Evolutionary conservation across 2,113 vertebrate genomes (phyloP).

Genomic region (Eclectus roratus): DNA sequence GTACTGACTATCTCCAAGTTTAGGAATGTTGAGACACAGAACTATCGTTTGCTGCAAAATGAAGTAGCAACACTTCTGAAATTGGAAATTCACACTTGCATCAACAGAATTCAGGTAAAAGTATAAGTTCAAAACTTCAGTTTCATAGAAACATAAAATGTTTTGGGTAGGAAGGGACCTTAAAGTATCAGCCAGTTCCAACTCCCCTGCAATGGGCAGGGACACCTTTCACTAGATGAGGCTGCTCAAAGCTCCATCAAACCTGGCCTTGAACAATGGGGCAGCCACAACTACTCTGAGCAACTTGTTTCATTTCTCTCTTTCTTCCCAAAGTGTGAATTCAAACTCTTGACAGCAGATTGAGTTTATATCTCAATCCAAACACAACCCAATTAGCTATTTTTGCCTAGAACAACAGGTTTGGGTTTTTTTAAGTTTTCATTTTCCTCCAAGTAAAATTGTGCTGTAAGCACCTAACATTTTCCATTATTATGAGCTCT

Average conservation of each 20-base stretch:
- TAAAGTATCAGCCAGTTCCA: neutral
- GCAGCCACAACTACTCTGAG: neutral
- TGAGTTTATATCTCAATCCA: neutral
- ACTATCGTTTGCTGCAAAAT: neutral
- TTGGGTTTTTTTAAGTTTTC: neutral
- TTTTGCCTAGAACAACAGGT: neutral
- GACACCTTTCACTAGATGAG: neutral
- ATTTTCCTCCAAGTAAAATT: neutral
- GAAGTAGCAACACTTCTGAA: neutral
- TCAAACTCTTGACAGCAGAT: neutral
- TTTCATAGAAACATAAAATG: neutral
- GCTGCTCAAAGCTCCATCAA: neutral
- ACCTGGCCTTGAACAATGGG: neutral
- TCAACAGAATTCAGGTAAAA: neutral
- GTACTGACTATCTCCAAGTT: neutral
- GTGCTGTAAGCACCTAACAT: neutral
- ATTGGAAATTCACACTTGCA: neutral
- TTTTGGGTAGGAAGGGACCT: neutral
- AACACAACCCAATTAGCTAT: neutral
- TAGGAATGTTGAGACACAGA: neutral
- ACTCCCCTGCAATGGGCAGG: neutral
- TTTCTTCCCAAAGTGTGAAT: neutral
- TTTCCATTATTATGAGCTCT: neutral
- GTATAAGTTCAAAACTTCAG: fast-evolving
- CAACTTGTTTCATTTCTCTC: neutral